Evolutionary conservation across 2,797 vertebrate species (phyloP).

Genomic region (Crenuchus spilurus): DNA sequence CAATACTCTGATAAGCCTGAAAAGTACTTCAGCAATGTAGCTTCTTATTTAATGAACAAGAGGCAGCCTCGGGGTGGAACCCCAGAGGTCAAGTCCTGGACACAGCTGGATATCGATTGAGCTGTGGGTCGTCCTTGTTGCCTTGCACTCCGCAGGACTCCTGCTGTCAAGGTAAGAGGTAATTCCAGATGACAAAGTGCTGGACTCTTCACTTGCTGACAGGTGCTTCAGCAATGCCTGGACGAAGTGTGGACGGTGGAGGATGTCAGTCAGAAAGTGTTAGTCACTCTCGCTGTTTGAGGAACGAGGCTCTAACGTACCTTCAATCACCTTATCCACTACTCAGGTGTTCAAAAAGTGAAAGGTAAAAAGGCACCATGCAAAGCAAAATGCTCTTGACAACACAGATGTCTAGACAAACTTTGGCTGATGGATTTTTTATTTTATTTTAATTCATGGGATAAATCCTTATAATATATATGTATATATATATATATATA

Average conservation of each 20-base stretch:
- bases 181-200: conserved; percentile 57
- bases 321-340: neutral
- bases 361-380: neutral
- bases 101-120: conserved; percentile 14
- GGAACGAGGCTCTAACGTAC: neutral
- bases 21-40: neutral
- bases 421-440: neutral
- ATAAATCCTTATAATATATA: too few relatives aligned
- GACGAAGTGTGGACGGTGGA: conserved; percentile 32
- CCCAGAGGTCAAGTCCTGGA: conserved; percentile 1
- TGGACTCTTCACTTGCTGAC: conserved; percentile 45
- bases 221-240: conserved; percentile 15
- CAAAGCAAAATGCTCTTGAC: neutral
- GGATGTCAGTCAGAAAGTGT: conserved; percentile 26
- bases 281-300: neutral
- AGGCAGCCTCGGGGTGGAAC: conserved; percentile 14
- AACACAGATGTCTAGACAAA: neutral
- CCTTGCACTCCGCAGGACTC: neutral
- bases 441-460: too few relatives aligned
- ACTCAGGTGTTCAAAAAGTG: neutral
- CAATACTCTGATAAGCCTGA: neutral
- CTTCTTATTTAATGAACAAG: conserved; percentile 68
- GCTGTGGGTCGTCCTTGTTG: conserved; percentile 36
- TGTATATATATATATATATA: too few relatives aligned
- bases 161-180: conserved; percentile 52